A percentile compares a stretch with the other conserved stretches of the same genome.
Evolutionary conservation across 2,113 vertebrate genomes (phyloP).

Genomic region (Corythaixoides concolor): DNA sequence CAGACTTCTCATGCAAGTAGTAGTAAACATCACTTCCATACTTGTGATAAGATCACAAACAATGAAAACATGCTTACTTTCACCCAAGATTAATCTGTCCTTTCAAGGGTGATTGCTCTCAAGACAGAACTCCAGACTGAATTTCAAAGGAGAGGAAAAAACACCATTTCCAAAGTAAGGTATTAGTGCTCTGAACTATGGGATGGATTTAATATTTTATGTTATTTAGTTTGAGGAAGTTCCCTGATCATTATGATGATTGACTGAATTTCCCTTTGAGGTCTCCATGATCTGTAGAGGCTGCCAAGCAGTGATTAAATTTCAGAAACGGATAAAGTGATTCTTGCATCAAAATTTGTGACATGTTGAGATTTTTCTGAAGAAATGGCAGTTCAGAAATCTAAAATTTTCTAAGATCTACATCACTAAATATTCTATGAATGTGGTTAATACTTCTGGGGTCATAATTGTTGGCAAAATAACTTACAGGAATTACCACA

Average conservation of each 20-base stretch:
- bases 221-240: not conserved
- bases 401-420: not conserved
- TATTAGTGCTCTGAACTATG: not conserved
- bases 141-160: not conserved
- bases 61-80: not conserved
- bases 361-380: not conserved
- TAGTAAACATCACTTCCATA: not conserved
- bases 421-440: not conserved
- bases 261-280: not conserved
- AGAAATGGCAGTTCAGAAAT: not conserved
- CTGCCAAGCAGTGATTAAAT: not conserved
- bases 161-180: fast-evolving
- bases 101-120: not conserved
- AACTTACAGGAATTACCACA: not conserved
- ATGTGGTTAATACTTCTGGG: not conserved
- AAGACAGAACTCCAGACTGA: not conserved
- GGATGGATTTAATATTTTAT: not conserved
- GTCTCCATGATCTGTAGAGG: not conserved
- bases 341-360: not conserved
- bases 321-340: not conserved
- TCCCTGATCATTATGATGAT: not conserved
- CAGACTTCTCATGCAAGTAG: not conserved
- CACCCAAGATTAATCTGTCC: not conserved
- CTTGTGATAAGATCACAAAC: not conserved
- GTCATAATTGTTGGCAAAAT: not conserved